Evolutionary conservation across 2,888 invertebrate species (phyloP).

Genomic region (Unio delphinus): DNA sequence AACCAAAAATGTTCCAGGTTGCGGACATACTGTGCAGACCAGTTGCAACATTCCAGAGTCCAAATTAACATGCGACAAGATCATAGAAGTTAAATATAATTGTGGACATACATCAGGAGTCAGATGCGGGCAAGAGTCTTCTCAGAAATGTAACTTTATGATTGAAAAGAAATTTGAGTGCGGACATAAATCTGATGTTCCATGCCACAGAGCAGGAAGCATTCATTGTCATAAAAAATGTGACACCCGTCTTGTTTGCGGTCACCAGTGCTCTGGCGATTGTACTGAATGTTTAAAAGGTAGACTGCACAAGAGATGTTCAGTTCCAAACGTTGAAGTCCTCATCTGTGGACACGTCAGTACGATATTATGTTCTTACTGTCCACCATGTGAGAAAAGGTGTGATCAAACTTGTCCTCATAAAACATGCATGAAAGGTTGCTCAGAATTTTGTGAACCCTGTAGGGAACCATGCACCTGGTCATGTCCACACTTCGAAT

Average conservation of each 20-base stretch:
- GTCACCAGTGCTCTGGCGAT: constrained; percentile 57
- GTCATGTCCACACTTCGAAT: constrained; percentile 58
- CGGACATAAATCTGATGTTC: constrained; percentile 27
- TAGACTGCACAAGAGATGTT: constrained; percentile 77
- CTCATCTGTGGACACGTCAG: constrained; percentile 74
- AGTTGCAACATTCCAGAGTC: too few species aligned
- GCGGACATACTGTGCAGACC: too few species aligned
- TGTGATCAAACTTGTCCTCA: constrained; percentile 69
- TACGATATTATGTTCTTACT: constrained; percentile 51
- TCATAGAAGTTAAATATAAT: constrained; percentile 22
- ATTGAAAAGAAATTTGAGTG: constrained; percentile 32
- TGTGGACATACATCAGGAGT: constrained; percentile 24
- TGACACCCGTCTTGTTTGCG: constrained; percentile 13
- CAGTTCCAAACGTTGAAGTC: constrained; percentile 74
- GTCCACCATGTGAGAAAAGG: constrained; percentile 65
- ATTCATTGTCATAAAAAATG: constrained; percentile 11
- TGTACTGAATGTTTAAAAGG: constrained; percentile 76
- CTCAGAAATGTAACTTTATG: constrained; percentile 12
- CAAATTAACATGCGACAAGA: constrained; percentile 20
- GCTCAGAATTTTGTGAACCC: constrained; percentile 58
- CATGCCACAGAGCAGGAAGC: constrained; percentile 19
- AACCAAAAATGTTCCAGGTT: too few species aligned
- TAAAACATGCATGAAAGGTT: constrained; percentile 57
- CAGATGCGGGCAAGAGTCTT: too few species aligned
- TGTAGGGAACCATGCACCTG: constrained; percentile 68